Percentiles rank a stretch among this genome's conserved stretches.
Evolutionary conservation across 1,140 invertebrate genomes (phyloP).

Genomic region (Formica selysi): DNA sequence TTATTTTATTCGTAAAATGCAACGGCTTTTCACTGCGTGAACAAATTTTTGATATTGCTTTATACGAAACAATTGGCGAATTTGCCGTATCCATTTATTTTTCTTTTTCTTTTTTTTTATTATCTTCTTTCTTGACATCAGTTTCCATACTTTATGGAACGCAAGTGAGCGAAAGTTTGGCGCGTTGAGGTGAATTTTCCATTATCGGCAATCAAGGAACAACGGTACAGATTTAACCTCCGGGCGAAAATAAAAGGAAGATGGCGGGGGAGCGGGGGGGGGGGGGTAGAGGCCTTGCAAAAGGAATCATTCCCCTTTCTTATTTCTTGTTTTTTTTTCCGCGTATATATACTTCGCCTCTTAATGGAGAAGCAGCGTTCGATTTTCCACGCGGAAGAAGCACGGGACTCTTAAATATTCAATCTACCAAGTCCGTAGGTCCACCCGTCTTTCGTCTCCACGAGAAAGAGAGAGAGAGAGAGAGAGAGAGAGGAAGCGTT

Average conservation of each 20-base stretch:
- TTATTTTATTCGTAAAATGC: neutral
- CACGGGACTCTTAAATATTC: constrained; percentile 82
- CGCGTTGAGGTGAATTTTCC: constrained; percentile 17
- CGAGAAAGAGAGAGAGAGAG: too few relatives aligned
- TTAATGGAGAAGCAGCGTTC: constrained; percentile 83
- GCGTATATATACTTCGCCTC: constrained; percentile 55
- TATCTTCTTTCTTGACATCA: neutral
- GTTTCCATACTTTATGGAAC: neutral
- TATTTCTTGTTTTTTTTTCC: neutral
- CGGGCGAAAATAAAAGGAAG: constrained; percentile 1
- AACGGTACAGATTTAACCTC: constrained; percentile 37
- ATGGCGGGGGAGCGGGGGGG: too few relatives aligned
- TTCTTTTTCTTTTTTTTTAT: neutral
- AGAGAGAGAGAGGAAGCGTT: constrained; percentile 4
- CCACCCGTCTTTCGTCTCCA: constrained; percentile 13
- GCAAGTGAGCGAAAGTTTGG: neutral
- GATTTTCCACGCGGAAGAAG: constrained; percentile 80
- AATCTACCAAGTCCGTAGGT: constrained; percentile 74
- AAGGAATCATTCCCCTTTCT: constrained; percentile 19
- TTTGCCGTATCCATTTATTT: neutral
- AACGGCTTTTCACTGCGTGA: too few relatives aligned
- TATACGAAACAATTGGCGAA: neutral
- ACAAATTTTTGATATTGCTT: too few relatives aligned
- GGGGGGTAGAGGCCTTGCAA: neutral
- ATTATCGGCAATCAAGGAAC: constrained; percentile 44